Evolutionary conservation across 2,888 invertebrate genomes (phyloP).

Genomic region (Latheticus oryzae): DNA sequence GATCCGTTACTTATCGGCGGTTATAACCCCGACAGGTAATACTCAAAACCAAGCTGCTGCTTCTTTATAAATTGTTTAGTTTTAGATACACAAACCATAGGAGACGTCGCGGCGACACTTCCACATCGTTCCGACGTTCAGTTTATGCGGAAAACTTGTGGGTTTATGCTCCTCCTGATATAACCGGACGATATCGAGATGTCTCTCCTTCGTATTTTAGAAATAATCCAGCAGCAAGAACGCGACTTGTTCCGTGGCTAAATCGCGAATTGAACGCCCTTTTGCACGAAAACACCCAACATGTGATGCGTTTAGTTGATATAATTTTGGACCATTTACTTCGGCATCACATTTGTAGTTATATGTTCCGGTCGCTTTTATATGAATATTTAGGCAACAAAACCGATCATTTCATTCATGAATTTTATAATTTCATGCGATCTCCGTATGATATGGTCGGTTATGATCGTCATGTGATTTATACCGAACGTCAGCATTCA

Average conservation of each 20-base stretch:
- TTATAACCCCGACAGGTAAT: constrained; percentile 50
- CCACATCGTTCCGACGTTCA: constrained; percentile 71
- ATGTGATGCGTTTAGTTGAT: constrained; percentile 74
- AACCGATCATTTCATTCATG: constrained; percentile 90
- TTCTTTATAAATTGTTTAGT: constrained; percentile 1
- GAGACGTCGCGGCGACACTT: constrained; percentile 51
- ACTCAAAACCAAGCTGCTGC: no score
- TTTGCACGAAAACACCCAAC: constrained; percentile 73
- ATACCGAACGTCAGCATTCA: constrained; percentile 64
- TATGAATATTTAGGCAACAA: constrained; percentile 76
- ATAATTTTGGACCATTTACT: constrained; percentile 78
- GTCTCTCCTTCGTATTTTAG: constrained; percentile 74
- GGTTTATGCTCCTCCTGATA: constrained; percentile 77
- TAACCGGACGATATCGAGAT: constrained; percentile 78
- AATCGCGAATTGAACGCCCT: constrained; percentile 86
- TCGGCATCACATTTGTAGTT: constrained; percentile 74
- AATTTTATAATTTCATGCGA: constrained; percentile 86
- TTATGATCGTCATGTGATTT: constrained; percentile 80
- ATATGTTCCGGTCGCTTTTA: constrained; percentile 78
- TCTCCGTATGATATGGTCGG: constrained; percentile 89
- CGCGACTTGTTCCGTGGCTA: constrained; percentile 89
- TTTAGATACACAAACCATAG: constrained; percentile 38
- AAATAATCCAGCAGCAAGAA: constrained; percentile 78
- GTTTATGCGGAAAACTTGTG: constrained; percentile 83
- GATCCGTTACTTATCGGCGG: constrained; percentile 59